Conservation (phyloP, 2,113 vertebrate species). For the Pavo muticus region DNA sequence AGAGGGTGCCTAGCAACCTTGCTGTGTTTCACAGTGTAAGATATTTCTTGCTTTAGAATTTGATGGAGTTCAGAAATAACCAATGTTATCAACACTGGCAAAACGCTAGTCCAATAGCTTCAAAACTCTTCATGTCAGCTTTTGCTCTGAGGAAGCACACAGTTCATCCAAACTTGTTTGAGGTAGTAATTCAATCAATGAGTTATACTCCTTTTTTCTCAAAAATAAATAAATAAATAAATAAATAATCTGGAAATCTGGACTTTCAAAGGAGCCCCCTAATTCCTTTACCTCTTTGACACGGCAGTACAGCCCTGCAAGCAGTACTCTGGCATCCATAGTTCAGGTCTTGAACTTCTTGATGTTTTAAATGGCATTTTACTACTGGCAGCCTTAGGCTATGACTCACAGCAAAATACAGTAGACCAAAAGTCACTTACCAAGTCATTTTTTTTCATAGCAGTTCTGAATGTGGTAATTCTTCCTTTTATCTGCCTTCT, state of each 20-base stretch:
- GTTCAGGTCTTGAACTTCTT: not conserved
- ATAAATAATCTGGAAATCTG: not conserved
- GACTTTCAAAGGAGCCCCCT: not conserved
- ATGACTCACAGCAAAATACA: not conserved
- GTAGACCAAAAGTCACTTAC: not conserved
- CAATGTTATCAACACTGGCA: not conserved
- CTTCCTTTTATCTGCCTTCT: not conserved
- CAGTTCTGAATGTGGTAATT: not conserved
- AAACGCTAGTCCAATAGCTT: not conserved
- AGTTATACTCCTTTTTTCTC: not conserved
- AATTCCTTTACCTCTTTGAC: not conserved
- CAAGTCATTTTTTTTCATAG: not conserved
- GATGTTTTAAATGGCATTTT: not conserved
- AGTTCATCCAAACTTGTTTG: not conserved
- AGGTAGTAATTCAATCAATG: not conserved
- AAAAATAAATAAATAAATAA: not conserved
- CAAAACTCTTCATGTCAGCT: not conserved
- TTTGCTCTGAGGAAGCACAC: not conserved
- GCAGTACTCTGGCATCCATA: not conserved
- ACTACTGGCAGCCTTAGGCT: rapidly evolving
- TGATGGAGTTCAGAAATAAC: not conserved
- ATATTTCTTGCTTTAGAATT: not conserved
- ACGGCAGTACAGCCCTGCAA: not conserved
- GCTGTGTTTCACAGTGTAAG: not conserved
- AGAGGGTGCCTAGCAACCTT: not conserved